A percentile compares a stretch with the other conserved stretches of the same genome.
Conservation (phyloP, 2,888 invertebrate genomes). For the Iselma pallidipennis region DNA sequence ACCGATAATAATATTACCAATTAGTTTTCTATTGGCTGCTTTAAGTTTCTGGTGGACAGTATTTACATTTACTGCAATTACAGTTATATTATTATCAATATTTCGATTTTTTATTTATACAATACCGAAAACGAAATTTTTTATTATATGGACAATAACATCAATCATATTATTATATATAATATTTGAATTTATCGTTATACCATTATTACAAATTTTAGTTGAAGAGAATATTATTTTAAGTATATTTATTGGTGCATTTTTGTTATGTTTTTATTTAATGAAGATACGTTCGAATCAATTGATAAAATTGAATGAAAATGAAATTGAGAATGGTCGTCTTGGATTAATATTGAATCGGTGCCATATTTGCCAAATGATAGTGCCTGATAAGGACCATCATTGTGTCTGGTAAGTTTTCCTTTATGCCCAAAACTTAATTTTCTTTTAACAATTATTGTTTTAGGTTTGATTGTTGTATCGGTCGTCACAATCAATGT, state of each 20-base stretch:
- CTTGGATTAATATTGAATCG: constrained; percentile 75
- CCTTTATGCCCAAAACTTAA: not conserved
- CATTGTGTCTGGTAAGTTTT: constrained; percentile 78
- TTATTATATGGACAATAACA: constrained; percentile 73
- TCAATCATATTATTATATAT: constrained; percentile 68
- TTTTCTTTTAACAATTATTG: constrained; percentile 5
- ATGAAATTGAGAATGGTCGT: constrained; percentile 49
- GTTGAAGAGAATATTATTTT: constrained; percentile 66
- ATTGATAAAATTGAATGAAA: constrained; percentile 43
- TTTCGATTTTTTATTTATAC: constrained; percentile 44
- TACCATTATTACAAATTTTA: constrained; percentile 72
- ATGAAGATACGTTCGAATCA: constrained; percentile 42
- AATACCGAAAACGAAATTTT: constrained; percentile 67
- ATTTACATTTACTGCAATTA: constrained; percentile 44
- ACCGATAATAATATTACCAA: constrained; percentile 58
- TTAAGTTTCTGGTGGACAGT: constrained; percentile 55
- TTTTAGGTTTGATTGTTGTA: constrained; percentile 80
- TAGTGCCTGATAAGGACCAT: constrained; percentile 76
- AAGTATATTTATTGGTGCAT: constrained; percentile 58
- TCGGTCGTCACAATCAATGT: constrained; percentile 77
- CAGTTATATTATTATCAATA: constrained; percentile 43
- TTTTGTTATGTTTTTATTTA: constrained; percentile 56
- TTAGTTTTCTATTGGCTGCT: constrained; percentile 57
- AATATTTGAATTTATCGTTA: constrained; percentile 72
- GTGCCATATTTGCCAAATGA: constrained; percentile 81